These are phyloP conservation scores for Dromiciops gliroides DNA, from an alignment of 2,113 vertebrate species.

Conservation along the genomic window DNA sequence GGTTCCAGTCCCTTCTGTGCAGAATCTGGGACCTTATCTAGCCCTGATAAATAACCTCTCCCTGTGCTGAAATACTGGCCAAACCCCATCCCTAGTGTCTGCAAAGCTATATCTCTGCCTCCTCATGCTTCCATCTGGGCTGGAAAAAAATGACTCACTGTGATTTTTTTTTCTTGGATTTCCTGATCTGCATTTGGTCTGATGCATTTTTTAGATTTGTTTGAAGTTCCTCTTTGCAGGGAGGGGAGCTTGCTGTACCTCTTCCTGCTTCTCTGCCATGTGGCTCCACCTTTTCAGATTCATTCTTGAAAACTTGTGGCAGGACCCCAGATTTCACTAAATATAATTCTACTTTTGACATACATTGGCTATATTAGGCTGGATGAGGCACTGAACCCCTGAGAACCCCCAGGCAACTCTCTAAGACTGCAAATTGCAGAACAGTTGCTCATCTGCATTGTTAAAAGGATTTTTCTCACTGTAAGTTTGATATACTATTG, in stretches of 20 bases:
- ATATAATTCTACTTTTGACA: not conserved
- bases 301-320: not conserved
- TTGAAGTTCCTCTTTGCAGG: not conserved
- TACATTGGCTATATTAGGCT: not conserved
- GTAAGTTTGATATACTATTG: not conserved
- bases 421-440: not conserved
- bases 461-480: not conserved
- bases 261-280: not conserved
- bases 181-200: not conserved
- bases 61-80: not conserved
- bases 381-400: not conserved
- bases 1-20: not conserved
- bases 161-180: not conserved
- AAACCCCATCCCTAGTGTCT: not conserved
- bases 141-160: not conserved
- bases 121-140: not conserved
- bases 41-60: not conserved
- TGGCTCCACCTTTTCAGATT: not conserved
- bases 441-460: not conserved
- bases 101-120: not conserved
- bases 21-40: not conserved
- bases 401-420: not conserved
- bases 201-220: not conserved
- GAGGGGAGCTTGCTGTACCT: not conserved
- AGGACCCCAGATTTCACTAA: not conserved